Conservation (phyloP, 30 jellyfish, hydroid and myxozoan species). For the Hydractinia echinata region DNA sequence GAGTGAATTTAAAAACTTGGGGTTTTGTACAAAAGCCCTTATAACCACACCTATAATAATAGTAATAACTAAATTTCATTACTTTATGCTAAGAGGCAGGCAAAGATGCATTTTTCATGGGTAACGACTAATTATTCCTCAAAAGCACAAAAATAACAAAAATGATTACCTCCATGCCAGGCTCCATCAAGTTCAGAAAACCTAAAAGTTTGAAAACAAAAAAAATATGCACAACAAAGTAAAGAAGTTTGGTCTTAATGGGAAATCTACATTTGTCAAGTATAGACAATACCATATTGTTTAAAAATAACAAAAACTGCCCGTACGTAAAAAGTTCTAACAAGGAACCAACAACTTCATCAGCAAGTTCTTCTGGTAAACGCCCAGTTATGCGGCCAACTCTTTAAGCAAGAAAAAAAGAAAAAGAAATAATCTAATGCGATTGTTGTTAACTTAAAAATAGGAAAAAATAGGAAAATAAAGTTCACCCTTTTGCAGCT, state of each 20-base stretch:
- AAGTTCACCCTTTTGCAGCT: slow-evolving; percentile 87
- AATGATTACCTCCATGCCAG: slow-evolving; percentile 81
- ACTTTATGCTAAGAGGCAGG: too few species aligned
- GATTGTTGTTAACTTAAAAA: neutral
- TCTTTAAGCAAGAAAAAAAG: slow-evolving; percentile 23
- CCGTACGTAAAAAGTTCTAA: slow-evolving; percentile 66
- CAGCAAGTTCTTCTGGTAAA: slow-evolving; percentile 82
- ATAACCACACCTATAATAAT: too few species aligned
- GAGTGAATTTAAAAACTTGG: too few species aligned
- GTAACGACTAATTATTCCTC: too few species aligned
- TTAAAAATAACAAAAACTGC: neutral
- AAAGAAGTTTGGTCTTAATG: neutral
- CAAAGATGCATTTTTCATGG: too few species aligned
- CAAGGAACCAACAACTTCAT: slow-evolving; percentile 66
- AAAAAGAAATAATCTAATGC: neutral
- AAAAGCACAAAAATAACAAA: neutral
- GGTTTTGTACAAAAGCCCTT: too few species aligned
- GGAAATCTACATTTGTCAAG: neutral
- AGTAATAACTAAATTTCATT: too few species aligned
- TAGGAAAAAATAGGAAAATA: neutral
- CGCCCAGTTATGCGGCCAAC: slow-evolving; percentile 80
- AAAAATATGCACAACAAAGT: neutral
- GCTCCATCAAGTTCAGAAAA: slow-evolving; percentile 58
- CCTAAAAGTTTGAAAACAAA: slow-evolving; percentile 23
- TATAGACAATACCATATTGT: neutral